Base-by-base conservation (phyloP, 2,113 vertebrate genomes). In the Megaptera novaeangliae region DNA sequence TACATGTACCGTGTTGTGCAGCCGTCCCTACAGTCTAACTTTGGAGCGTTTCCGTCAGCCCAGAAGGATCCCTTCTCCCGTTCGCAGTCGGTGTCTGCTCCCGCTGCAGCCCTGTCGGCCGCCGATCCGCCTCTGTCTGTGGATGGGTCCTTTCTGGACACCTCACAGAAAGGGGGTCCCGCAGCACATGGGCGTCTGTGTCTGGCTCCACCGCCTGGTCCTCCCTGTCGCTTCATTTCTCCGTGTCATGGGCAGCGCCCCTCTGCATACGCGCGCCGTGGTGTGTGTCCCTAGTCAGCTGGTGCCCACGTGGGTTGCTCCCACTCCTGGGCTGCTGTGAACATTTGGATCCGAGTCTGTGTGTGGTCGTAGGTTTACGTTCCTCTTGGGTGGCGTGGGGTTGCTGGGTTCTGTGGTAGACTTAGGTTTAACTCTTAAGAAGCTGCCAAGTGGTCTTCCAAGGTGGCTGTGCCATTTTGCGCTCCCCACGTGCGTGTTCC, bases 21-120 rank as follows among this genome's bases (percentile, higher is more conserved):
- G 18, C 49, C 7, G 8, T 7, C 44, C 6, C 41, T 6, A 3
- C 0, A 5, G 0, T 20, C 49, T 36, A 18, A 39, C 77, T 36
- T 18, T 3, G 0, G 55, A 52, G 17, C 55, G 7, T 21, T 57
- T 57, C 55, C 2, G 55, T 57, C 55, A 21, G 55, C 18, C 23
- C 39, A 12, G 4, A n/a, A 21, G 77, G 21, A 12, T 7, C 49
- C n/a, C 52, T 52, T 17, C 15, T 11, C 85, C 25, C 4, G 0
- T 12, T 21, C 1, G 1, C 68, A 10, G 31, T 57, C 69, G 9
- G 31, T 5, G 55, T 64, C n/a, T 5, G 4, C 2, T 2, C 10
- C 87, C 25, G n/a, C 49, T 13, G 21, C 46, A 18, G 52, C 66
- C 81, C 55, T n/a, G 8, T 36, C 21, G 0, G 3, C 44, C 39